Evolutionary conservation across 2,113 vertebrate species (phyloP), one percentile per base, ranked within the genome.

Genomic region (Lates calcarifer): DNA sequence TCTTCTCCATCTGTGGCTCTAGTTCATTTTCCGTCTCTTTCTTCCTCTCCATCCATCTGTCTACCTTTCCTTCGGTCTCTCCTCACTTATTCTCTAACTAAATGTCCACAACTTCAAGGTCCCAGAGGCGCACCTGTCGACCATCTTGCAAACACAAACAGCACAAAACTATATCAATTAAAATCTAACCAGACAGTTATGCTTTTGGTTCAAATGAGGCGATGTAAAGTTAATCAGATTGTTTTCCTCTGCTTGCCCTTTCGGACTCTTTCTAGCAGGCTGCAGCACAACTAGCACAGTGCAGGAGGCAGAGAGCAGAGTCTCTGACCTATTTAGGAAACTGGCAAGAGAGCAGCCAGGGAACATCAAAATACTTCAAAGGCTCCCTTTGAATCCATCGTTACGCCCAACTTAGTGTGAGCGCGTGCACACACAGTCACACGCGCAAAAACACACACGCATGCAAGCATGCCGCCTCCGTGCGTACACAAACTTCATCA

Each of bases 321-420:
- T 83, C 91, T 94, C 88, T 95, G 95, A 95, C 95, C 94, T 95
- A 95, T 93, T 94, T 95, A 93, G 92, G 91, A 95, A 92, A 89
- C 93, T 94, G 93, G 92, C 93, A 93, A 95, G 92, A 93, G 93
- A 93, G 92, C 84, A 89, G 90, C 89, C 91, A 91, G 92, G 87
- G 89, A 95, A 94, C 93, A 94, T 95, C 91, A 94, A 93, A 95
- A 94, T 93, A 93, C 94, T 94, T 95, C 93, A 95, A 95, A 95
- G 93, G 90, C 83, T 93, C 84, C 85, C 88, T 95, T 92, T 94
- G 90, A 94, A 94, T 93, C 87, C 84, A 87, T 93, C 84, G 86
- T 94, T 94, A 93, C 82, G 89, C 90, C 91, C 89, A 92, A 89
- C 85, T 91, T 93, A 90, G 86, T 90, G 84, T 67, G 81, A 83